Evolutionary conservation across 2,113 vertebrate species (phyloP).

Genomic region (Cheilinus undulatus): DNA sequence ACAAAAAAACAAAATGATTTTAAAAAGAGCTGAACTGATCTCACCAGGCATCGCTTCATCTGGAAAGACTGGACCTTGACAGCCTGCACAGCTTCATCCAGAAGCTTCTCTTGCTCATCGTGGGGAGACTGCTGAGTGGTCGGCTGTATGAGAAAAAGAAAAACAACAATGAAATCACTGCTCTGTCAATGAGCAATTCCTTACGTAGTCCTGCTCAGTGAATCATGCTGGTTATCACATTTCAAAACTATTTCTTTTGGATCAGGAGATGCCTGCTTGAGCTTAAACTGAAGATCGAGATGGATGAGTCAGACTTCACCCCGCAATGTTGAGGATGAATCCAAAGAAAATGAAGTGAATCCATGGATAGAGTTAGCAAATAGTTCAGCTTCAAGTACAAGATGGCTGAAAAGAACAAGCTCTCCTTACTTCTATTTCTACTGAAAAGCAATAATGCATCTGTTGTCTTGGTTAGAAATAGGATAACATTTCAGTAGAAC

Average conservation of each 20-base stretch:
- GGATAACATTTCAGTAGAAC: too few species aligned
- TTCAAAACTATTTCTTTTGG: neutral
- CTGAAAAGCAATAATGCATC: too few species aligned
- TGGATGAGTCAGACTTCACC: too few species aligned
- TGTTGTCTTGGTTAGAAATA: too few species aligned
- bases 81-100: constrained; percentile 98
- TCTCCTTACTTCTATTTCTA: too few species aligned
- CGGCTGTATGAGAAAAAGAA: constrained; percentile 80
- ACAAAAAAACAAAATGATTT: neutral
- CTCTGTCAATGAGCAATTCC: neutral
- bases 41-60: constrained; percentile 99
- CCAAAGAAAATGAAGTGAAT: too few species aligned
- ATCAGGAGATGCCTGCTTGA: too few species aligned
- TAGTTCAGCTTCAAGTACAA: too few species aligned
- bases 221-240: neutral
- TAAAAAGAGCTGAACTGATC: constrained; percentile 14
- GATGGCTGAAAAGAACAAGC: too few species aligned
- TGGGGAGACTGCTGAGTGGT: constrained; percentile 97
- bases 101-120: constrained; percentile 98
- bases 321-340: too few species aligned
- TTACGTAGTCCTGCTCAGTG: neutral
- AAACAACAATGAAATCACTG: neutral
- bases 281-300: too few species aligned
- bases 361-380: too few species aligned
- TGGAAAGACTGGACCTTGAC: constrained; percentile 99